These are phyloP conservation scores for Aldrovandia affinis DNA, from an alignment of 2,797 vertebrate species.

Conservation along the genomic window DNA sequence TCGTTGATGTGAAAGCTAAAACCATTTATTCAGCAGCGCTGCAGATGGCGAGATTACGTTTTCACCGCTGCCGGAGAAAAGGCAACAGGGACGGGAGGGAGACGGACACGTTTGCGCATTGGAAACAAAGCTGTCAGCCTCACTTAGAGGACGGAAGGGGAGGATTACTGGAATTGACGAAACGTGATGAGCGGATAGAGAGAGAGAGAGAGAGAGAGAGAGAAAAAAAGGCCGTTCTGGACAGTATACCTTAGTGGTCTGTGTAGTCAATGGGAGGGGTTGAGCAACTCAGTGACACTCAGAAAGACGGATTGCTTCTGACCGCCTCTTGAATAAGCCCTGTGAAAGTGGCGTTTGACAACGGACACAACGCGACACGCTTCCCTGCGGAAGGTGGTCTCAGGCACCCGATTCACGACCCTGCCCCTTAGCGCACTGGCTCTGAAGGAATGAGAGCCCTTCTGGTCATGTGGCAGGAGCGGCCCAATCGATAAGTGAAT, in stretches of 20 bases:
- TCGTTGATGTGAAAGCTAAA: slow-evolving; percentile 36
- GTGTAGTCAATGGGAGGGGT: neutral
- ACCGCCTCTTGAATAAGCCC: neutral
- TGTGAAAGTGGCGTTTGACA: neutral
- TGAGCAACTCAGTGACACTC: slow-evolving; percentile 31
- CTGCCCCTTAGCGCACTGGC: neutral
- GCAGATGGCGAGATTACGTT: slow-evolving; percentile 52
- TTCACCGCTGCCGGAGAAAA: slow-evolving; percentile 50
- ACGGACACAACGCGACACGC: neutral
- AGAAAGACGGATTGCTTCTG: slow-evolving; percentile 38
- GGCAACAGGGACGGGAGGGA: slow-evolving; percentile 44
- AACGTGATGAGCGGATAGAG: neutral
- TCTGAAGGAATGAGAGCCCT: slow-evolving; percentile 14
- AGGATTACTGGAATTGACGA: neutral
- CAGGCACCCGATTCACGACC: neutral
- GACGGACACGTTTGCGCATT: slow-evolving; percentile 3
- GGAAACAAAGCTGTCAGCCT: neutral
- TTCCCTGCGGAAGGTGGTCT: neutral
- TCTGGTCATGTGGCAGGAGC: slow-evolving; percentile 32
- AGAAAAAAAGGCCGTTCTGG: neutral
- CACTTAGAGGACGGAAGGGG: too few relatives aligned
- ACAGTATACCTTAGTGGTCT: slow-evolving; percentile 9
- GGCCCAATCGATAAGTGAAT: slow-evolving; percentile 56
- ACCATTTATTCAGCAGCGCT: slow-evolving; percentile 54
- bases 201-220: too few relatives aligned